Evolutionary conservation across 2,888 invertebrate species (phyloP).

Genomic region (Megalurothrips usitatus): DNA sequence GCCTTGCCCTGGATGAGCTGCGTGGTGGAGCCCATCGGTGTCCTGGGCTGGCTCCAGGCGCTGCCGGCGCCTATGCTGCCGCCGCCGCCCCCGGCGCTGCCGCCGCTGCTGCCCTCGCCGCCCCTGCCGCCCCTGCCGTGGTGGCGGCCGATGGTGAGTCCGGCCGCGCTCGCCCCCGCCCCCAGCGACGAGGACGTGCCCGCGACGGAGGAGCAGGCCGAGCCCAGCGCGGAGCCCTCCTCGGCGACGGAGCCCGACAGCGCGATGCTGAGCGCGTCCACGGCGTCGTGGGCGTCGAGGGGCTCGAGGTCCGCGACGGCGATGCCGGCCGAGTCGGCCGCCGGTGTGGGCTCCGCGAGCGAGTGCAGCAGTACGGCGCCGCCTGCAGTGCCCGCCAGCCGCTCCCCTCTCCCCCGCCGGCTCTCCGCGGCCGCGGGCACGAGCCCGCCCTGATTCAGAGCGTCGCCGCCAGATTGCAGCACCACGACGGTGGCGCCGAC

Average conservation of each 20-base stretch:
- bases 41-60: constrained; percentile 16
- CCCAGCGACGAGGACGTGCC: constrained; percentile 10
- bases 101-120: neutral
- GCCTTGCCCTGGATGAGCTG: constrained; percentile 25
- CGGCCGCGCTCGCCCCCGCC: neutral
- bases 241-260: neutral
- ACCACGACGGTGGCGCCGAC: constrained; percentile 19
- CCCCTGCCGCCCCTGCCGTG: neutral
- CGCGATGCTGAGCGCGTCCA: constrained; percentile 13
- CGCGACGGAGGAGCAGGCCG: constrained; percentile 15
- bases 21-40: constrained; percentile 16
- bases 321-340: neutral
- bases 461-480: constrained; percentile 23
- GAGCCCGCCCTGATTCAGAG: neutral
- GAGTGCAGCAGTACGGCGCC: neutral
- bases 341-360: neutral
- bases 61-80: neutral
- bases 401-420: neutral
- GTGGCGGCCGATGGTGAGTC: neutral
- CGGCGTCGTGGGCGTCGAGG: neutral
- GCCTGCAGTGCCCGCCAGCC: neutral
- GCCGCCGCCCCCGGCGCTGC: neutral
- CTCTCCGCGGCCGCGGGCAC: neutral
- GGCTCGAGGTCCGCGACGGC: neutral
- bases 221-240: neutral